A percentile compares a stretch with the other conserved stretches of the same genome.
These are phyloP conservation scores for Punctoribates punctum DNA, from an alignment of 2,888 invertebrate genomes.

Conservation along the genomic window DNA sequence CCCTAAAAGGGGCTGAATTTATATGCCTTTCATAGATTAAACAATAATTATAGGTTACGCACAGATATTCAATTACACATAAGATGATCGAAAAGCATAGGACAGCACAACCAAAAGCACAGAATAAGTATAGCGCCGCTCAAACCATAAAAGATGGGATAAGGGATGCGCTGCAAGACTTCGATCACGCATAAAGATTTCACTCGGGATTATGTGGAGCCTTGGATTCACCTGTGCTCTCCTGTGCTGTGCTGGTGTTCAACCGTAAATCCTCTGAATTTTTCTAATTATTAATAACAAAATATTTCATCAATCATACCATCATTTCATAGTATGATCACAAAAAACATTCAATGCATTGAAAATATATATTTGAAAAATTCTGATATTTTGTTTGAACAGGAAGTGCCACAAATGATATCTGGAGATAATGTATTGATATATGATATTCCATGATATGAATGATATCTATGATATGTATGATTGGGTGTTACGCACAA, in stretches of 20 bases:
- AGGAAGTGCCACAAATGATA: slow-evolving; percentile 17
- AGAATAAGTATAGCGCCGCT: slow-evolving; percentile 5
- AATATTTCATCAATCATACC: slow-evolving; percentile 30
- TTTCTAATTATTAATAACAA: slow-evolving; percentile 30
- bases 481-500: slow-evolving; percentile 19
- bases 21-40: slow-evolving; percentile 36
- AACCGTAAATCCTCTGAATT: slow-evolving; percentile 29
- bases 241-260: background rate
- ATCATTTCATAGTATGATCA: background rate
- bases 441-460: slow-evolving; percentile 14
- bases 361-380: slow-evolving; percentile 3
- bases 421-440: slow-evolving; percentile 32
- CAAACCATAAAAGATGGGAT: background rate
- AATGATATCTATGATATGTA: background rate
- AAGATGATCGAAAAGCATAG: slow-evolving; percentile 39
- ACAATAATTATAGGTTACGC: slow-evolving; percentile 38
- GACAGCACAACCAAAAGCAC: slow-evolving; percentile 11
- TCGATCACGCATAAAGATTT: slow-evolving; percentile 33
- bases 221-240: slow-evolving; percentile 21
- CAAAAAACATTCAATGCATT: background rate
- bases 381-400: background rate
- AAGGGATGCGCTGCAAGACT: slow-evolving; percentile 32
- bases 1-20: slow-evolving; percentile 28
- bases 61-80: slow-evolving; percentile 35
- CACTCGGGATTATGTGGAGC: slow-evolving; percentile 22